These are phyloP conservation scores for Nycticorax nycticorax DNA, from an alignment of 2,113 vertebrate genomes.

Conservation along the genomic window DNA sequence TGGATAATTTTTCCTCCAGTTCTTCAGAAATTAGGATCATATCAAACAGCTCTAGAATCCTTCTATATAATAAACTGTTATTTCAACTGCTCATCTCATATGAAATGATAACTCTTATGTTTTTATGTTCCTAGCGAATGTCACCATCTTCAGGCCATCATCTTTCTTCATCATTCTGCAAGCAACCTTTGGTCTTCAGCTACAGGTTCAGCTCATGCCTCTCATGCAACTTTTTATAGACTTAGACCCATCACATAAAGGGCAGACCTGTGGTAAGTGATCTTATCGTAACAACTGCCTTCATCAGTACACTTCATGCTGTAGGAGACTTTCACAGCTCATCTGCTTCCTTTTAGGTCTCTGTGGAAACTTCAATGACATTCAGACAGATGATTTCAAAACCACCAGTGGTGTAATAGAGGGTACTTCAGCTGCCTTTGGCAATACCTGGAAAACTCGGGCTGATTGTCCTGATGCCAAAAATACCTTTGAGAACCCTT, in stretches of 20 bases:
- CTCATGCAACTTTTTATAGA: slow-evolving; percentile 87
- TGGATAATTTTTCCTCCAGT: neutral
- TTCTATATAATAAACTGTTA: neutral
- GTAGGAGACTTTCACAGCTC: neutral
- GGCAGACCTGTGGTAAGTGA: slow-evolving; percentile 83
- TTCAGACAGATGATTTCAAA: slow-evolving; percentile 86
- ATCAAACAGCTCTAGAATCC: neutral
- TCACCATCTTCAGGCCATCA: slow-evolving; percentile 84
- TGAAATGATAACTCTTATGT: neutral
- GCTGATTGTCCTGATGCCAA: slow-evolving; percentile 77
- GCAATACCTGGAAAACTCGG: slow-evolving; percentile 87
- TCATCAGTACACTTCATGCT: neutral
- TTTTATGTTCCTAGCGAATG: slow-evolving; percentile 72
- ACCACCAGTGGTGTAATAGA: slow-evolving; percentile 84
- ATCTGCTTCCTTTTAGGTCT: slow-evolving; percentile 76
- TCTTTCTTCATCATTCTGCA: slow-evolving; percentile 83
- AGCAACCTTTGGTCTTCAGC: slow-evolving; percentile 75
- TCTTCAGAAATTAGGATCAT: neutral
- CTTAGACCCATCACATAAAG: slow-evolving; percentile 66
- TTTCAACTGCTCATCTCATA: neutral
- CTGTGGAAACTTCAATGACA: slow-evolving; percentile 91
- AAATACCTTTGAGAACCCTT: slow-evolving; percentile 83
- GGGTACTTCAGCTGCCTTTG: slow-evolving; percentile 84
- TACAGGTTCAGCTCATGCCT: slow-evolving; percentile 84
- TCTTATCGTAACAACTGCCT: neutral